Evolutionary conservation across 2,888 invertebrate species (phyloP), one percentile per base, ranked within the genome.

Genomic region (Mythimna lalbum): DNA sequence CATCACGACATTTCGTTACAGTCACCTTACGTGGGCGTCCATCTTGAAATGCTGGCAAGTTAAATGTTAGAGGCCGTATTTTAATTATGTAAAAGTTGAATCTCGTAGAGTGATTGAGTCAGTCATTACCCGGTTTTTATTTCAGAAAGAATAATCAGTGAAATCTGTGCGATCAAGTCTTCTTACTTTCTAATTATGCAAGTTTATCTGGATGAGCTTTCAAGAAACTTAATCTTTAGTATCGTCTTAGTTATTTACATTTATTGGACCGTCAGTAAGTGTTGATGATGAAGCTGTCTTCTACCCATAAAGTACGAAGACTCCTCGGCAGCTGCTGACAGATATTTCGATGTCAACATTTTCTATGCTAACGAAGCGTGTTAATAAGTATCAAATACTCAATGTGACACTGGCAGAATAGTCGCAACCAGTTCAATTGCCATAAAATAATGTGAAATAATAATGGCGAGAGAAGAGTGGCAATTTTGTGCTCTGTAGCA

Each of bases 61-160:
- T 21, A 64, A 6, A 57, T 63, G 65, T 72, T 67, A 31, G 66
- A 74, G 74, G 69, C 47, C 71, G 65, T 70, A 61, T 71, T 60
- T 73, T 66, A 50, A 69, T 77, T 69, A 65, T 56, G 72, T 80
- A 80, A 84, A 76, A 82, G 76, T 70, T 36, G 3, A 53, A 50
- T 61, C 60, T 73, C 68, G 63, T 55, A 57, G 39, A 43, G 62
- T 80, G 21, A 55, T 66, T 67, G 33, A 72, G 53, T 10, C 9
- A 21, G 14, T 55, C 52, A 57, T 39, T 56, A 27, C 2, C 14
- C 12, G 1, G 10, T 64, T 62, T 64, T 52, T 60, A 50, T 69
- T 77, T 69, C 21, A 57, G 63, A n/a, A 47, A 64, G 76, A 21
- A 31, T 19, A 55, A 27, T 52, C 5, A 47, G 33, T 47, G 53